These are phyloP conservation scores for Columba livia DNA, from an alignment of 2,113 vertebrate genomes.

Conservation along the genomic window DNA sequence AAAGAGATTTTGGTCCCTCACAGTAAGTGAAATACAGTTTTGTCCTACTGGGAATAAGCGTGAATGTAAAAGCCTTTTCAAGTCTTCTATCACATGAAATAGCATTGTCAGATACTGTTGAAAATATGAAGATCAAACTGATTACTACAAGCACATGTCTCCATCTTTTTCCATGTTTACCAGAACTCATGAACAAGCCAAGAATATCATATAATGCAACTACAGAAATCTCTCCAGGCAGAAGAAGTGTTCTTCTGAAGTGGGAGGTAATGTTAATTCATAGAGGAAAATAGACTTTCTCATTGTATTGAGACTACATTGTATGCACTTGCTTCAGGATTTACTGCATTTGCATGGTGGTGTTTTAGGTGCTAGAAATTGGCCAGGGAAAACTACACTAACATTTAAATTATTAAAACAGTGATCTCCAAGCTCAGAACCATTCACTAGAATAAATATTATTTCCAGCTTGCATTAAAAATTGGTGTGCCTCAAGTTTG, in stretches of 20 bases:
- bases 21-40: slow-evolving; percentile 52
- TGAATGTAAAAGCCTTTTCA: not conserved
- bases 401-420: not conserved
- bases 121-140: not conserved
- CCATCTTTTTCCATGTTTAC: not conserved
- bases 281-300: not conserved
- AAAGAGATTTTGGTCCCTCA: slow-evolving; percentile 54
- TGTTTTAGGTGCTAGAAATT: not conserved
- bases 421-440: not conserved
- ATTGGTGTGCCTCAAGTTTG: not conserved
- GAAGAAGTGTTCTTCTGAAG: slow-evolving; percentile 42
- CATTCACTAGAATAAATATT: not conserved
- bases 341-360: not conserved
- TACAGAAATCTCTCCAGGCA: slow-evolving; percentile 39
- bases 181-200: slow-evolving; percentile 50
- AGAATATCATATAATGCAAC: slow-evolving; percentile 37
- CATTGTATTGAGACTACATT: not conserved
- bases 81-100: not conserved
- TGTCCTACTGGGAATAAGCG: not conserved
- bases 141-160: not conserved
- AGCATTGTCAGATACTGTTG: not conserved
- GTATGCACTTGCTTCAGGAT: not conserved
- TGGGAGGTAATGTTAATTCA: slow-evolving; percentile 52
- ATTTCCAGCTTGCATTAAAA: not conserved
- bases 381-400: not conserved